Evolutionary conservation across 2,888 invertebrate species (phyloP).

Genomic region (Augochlorella aurata): DNA sequence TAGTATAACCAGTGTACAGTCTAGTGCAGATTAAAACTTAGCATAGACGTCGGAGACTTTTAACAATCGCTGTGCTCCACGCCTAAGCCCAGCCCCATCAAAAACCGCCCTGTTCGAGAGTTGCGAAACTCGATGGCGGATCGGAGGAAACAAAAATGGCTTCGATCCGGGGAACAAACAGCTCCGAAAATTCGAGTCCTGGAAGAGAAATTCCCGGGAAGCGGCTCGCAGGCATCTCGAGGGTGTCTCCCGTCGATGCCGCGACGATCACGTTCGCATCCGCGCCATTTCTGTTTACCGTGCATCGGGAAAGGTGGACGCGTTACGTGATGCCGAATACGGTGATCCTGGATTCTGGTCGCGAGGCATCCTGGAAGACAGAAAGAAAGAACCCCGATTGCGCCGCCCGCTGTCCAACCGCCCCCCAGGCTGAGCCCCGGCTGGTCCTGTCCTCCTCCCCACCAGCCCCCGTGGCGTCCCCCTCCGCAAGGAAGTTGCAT

Average conservation of each 20-base stretch:
- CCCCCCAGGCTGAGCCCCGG: slow-evolving; percentile 12
- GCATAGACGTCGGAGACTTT: too few relatives aligned
- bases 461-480: slow-evolving; percentile 17
- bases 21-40: too few relatives aligned
- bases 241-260: background rate
- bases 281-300: slow-evolving; percentile 67
- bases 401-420: slow-evolving; percentile 42
- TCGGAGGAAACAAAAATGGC: slow-evolving; percentile 18
- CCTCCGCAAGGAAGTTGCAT: slow-evolving; percentile 64
- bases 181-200: slow-evolving; percentile 5
- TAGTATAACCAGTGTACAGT: too few relatives aligned
- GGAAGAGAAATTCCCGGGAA: background rate
- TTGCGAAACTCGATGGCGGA: too few relatives aligned
- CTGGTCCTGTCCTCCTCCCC: background rate
- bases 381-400: slow-evolving; percentile 57
- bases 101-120: too few relatives aligned
- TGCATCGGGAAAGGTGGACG: slow-evolving; percentile 51
- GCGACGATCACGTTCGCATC: slow-evolving; percentile 54
- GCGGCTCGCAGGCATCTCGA: background rate
- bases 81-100: too few relatives aligned
- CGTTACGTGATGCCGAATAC: slow-evolving; percentile 67
- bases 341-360: slow-evolving; percentile 71
- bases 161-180: slow-evolving; percentile 18
- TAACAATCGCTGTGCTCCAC: too few relatives aligned
- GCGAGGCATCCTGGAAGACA: slow-evolving; percentile 62